phyloP scores from a whole-genome alignment of 2,113 vertebrate species.

The Cephalophus harveyi region DNA sequence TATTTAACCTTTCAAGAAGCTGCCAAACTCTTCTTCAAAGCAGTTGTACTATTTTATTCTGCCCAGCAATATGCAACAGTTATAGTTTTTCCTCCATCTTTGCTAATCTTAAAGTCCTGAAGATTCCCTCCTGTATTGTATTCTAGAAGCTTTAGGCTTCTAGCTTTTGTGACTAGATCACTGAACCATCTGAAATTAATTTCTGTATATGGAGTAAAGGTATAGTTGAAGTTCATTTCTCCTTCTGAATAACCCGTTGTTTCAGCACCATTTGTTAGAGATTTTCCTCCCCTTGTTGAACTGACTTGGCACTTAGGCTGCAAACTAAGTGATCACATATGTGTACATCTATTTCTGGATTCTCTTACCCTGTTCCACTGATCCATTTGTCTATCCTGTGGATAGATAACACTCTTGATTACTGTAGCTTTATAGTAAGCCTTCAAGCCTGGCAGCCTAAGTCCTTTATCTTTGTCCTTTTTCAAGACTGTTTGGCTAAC shows the following conservation, averaged over 20 bases:
- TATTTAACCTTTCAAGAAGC: slow-evolving; percentile 2
- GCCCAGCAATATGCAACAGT: not conserved
- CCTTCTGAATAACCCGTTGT: not conserved
- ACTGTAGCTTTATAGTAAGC: not conserved
- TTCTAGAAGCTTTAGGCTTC: not conserved
- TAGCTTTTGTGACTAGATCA: not conserved
- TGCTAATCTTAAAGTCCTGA: not conserved
- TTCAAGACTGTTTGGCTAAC: not conserved
- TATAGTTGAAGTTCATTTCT: not conserved
- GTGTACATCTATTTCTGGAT: not conserved
- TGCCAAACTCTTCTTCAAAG: not conserved
- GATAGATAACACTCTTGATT: not conserved
- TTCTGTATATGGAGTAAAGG: not conserved
- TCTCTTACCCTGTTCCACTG: not conserved
- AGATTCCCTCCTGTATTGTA: not conserved
- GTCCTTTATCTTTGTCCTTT: not conserved
- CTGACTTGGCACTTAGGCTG: not conserved
- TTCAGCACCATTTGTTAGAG: not conserved
- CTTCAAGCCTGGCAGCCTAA: not conserved
- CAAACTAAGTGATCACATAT: not conserved
- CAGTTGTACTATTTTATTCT: not conserved
- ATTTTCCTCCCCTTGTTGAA: not conserved
- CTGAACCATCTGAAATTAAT: not conserved
- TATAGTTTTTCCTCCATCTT: not conserved
- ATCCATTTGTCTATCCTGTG: not conserved